Conservation (phyloP, 2,888 invertebrate species). For the Conomelus anceps region DNA sequence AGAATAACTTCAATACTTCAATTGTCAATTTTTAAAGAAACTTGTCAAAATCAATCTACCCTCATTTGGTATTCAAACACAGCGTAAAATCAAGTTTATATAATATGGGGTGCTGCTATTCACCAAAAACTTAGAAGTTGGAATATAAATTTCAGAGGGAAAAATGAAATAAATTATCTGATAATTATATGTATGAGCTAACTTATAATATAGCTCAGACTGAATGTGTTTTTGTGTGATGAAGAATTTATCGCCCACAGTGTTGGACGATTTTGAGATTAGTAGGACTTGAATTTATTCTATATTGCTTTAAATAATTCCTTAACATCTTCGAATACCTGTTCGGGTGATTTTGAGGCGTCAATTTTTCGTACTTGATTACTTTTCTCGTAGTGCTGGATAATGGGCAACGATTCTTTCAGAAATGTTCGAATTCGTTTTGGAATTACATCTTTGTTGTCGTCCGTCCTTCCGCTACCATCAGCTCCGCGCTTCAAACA, state of each 20-base stretch:
- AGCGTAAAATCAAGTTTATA: background rate
- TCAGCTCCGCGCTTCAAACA: conserved; percentile 81
- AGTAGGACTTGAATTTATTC: conserved; percentile 2
- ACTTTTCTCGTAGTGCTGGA: conserved; percentile 66
- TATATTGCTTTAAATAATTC: conserved; percentile 31
- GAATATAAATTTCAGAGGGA: no score
- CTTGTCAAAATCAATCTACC: background rate
- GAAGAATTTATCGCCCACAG: background rate
- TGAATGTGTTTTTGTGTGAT: no score
- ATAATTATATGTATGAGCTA: no score
- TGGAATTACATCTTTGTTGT: conserved; percentile 80
- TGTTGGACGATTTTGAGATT: background rate
- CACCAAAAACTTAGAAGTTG: no score
- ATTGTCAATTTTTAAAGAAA: background rate
- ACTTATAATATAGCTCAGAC: no score
- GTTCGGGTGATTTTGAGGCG: conserved; percentile 57
- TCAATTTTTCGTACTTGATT: conserved; percentile 70
- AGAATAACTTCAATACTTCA: background rate
- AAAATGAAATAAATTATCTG: no score
- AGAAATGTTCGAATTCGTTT: conserved; percentile 82
- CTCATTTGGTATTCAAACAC: background rate
- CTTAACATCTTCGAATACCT: conserved; percentile 44
- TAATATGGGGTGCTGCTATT: no score
- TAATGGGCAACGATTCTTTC: conserved; percentile 83
- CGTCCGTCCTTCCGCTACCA: conserved; percentile 89